Percentiles rank a stretch among this genome's conserved stretches.
Evolutionary conservation across 2,113 vertebrate species (phyloP).

Genomic region (Glaucomys volans): DNA sequence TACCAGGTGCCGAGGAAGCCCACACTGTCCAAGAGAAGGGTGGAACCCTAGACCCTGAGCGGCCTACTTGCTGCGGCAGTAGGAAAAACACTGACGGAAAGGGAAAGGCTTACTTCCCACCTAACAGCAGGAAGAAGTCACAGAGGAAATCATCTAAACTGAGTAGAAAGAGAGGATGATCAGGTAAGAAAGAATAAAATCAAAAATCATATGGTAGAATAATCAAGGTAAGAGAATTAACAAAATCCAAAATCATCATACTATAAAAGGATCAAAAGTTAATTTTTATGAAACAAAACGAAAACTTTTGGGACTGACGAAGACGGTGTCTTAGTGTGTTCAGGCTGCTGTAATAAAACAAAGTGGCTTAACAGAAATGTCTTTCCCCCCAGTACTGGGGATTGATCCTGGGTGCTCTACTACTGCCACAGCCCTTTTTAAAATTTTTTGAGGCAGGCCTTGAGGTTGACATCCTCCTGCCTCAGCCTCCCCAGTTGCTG

Average conservation of each 20-base stretch:
- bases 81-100: neutral
- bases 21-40: neutral
- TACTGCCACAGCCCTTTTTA: neutral
- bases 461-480: neutral
- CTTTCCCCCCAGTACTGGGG: no score
- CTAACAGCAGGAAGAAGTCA: constrained; percentile 7
- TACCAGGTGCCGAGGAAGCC: neutral
- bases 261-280: neutral
- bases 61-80: neutral
- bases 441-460: neutral
- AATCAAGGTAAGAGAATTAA: no score
- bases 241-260: neutral
- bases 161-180: neutral
- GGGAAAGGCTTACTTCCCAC: neutral
- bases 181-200: neutral
- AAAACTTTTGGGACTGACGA: neutral
- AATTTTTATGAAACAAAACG: neutral
- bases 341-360: neutral
- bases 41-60: neutral
- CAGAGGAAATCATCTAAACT: neutral
- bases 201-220: neutral
- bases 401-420: no score
- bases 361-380: neutral
- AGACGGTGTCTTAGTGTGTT: neutral
- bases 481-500: neutral